These are phyloP conservation scores for Nerophis ophidion DNA, from an alignment of 2,113 vertebrate genomes.

Conservation along the genomic window DNA sequence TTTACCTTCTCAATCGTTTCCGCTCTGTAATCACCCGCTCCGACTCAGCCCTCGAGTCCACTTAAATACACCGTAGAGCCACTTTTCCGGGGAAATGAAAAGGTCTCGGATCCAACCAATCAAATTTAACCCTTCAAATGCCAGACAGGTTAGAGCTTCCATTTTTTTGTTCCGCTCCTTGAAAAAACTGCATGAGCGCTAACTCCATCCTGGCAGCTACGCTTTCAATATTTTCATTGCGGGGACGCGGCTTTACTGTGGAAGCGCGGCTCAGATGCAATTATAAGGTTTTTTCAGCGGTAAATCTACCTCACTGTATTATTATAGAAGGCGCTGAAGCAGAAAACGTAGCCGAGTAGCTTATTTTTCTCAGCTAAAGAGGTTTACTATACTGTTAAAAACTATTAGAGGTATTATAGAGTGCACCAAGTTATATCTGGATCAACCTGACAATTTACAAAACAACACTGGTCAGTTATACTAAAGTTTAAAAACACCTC, in stretches of 20 bases:
- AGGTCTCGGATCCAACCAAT: slow-evolving; percentile 42
- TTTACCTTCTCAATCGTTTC: slow-evolving; percentile 57
- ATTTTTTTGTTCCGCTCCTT: background rate
- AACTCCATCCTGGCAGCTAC: slow-evolving; percentile 1
- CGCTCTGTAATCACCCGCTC: slow-evolving; percentile 56
- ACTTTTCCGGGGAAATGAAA: slow-evolving; percentile 52
- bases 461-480: no score
- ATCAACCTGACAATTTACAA: no score
- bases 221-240: background rate
- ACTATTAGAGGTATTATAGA: background rate
- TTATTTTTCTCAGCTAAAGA: background rate
- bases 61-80: slow-evolving; percentile 34
- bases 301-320: background rate
- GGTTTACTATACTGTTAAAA: background rate
- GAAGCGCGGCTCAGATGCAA: background rate
- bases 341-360: background rate
- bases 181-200: slow-evolving; percentile 3
- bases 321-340: no score
- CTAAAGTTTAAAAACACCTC: no score
- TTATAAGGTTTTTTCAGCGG: background rate
- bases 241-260: background rate
- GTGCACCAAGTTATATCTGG: no score
- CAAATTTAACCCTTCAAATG: slow-evolving; percentile 28
- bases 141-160: slow-evolving; percentile 8
- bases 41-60: slow-evolving; percentile 51